phyloP scores from a whole-genome alignment of 2,797 vertebrate species.

The Bovichtus variegatus region DNA sequence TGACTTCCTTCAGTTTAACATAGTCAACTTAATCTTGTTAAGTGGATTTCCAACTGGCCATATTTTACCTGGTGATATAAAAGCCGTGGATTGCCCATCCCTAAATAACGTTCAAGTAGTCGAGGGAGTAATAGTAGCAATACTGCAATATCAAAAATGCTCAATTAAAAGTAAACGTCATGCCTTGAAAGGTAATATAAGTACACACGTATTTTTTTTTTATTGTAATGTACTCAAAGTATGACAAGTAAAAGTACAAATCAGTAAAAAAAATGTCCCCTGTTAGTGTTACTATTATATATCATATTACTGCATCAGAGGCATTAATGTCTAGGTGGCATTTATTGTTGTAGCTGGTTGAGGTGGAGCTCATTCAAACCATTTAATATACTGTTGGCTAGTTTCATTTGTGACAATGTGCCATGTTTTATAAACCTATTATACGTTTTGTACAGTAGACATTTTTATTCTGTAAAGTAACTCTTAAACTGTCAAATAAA shows the following conservation, averaged over 20 bases:
- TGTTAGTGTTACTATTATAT: background rate
- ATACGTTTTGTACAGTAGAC: background rate
- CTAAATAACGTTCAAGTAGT: background rate
- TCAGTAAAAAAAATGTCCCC: background rate
- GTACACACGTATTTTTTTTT: background rate
- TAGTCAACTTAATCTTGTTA: background rate
- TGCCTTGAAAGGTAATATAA: background rate
- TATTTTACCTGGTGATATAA: background rate
- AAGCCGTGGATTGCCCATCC: background rate
- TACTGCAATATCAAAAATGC: background rate
- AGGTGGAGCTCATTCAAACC: background rate
- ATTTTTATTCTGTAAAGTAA: too few relatives aligned
- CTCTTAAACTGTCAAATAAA: background rate
- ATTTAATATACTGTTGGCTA: background rate
- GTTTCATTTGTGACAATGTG: background rate
- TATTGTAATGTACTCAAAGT: background rate
- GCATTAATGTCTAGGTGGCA: background rate
- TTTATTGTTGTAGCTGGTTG: background rate
- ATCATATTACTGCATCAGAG: background rate
- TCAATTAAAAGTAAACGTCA: background rate
- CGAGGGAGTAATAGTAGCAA: background rate
- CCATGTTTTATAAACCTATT: too few relatives aligned
- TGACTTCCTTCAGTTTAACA: background rate
- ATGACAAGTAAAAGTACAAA: background rate
- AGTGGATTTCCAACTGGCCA: slow-evolving; percentile 12